phyloP scores from a whole-genome alignment of 1,140 invertebrate genomes.

The Pseudomyrmex pallidus region DNA sequence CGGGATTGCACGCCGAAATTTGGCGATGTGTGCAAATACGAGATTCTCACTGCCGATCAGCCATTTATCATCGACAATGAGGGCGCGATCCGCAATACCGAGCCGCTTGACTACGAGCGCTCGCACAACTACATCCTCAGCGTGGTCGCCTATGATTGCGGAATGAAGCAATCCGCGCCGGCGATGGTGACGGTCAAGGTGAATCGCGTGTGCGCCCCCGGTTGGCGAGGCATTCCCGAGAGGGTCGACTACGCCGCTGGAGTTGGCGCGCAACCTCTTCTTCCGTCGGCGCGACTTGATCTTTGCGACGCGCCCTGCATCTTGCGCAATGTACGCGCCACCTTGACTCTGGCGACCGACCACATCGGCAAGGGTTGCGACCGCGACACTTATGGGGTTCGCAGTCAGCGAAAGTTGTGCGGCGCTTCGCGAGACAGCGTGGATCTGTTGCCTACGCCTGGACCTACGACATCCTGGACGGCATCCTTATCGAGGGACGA shows the following conservation, averaged over 20 bases:
- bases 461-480: conserved; percentile 93
- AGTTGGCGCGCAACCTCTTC: conserved; percentile 91
- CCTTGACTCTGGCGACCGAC: conserved; percentile 90
- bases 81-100: conserved; percentile 95
- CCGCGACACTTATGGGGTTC: conserved; percentile 95
- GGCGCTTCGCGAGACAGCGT: conserved; percentile 89
- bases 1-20: conserved; percentile 96
- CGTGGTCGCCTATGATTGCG: conserved; percentile 98
- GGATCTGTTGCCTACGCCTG: conserved; percentile 95
- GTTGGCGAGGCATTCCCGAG: conserved; percentile 92
- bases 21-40: conserved; percentile 98
- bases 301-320: conserved; percentile 94
- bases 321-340: conserved; percentile 87
- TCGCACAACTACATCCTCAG: conserved; percentile 98
- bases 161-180: conserved; percentile 94
- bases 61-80: conserved; percentile 97
- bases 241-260: conserved; percentile 96
- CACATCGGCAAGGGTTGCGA: conserved; percentile 97
- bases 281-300: conserved; percentile 94
- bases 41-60: conserved; percentile 94
- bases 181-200: conserved; percentile 98
- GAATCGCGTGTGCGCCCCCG: conserved; percentile 86
- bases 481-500: conserved; percentile 95
- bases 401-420: conserved; percentile 95
- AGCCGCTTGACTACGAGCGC: conserved; percentile 94